Percentiles rank a stretch among this genome's conserved stretches.
These are phyloP conservation scores for Limosa lapponica DNA, from an alignment of 2,797 vertebrate genomes.

Conservation along the genomic window DNA sequence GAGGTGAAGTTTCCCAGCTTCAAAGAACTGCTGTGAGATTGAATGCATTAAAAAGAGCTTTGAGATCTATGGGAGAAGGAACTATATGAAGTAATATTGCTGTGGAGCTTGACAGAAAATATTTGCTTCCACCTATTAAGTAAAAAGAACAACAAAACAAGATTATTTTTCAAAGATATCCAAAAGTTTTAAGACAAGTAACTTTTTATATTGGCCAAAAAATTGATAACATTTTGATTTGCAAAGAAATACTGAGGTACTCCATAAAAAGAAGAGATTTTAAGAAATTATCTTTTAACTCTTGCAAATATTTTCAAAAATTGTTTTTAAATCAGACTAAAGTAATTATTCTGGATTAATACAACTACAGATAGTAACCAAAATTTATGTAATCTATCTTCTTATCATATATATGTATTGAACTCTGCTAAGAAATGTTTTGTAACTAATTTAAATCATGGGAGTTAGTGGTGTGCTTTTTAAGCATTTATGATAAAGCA, in stretches of 20 bases:
- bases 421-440: neutral
- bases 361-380: neutral
- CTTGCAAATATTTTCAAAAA: neutral
- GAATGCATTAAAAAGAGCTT: neutral
- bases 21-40: neutral
- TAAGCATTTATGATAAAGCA: neutral
- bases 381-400: neutral
- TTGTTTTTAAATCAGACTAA: neutral
- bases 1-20: neutral
- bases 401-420: neutral
- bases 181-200: neutral
- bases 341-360: neutral
- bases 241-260: neutral
- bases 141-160: neutral
- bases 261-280: neutral
- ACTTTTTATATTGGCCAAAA: neutral
- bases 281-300: neutral
- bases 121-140: neutral
- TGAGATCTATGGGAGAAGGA: neutral
- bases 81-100: neutral
- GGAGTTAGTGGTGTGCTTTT: rapidly evolving
- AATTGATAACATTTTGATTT: neutral
- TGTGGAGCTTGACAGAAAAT: neutral
- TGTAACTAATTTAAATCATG: neutral
- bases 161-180: neutral